Conservation (phyloP, 1,140 invertebrate genomes). For the Apis laboriosa region DNA sequence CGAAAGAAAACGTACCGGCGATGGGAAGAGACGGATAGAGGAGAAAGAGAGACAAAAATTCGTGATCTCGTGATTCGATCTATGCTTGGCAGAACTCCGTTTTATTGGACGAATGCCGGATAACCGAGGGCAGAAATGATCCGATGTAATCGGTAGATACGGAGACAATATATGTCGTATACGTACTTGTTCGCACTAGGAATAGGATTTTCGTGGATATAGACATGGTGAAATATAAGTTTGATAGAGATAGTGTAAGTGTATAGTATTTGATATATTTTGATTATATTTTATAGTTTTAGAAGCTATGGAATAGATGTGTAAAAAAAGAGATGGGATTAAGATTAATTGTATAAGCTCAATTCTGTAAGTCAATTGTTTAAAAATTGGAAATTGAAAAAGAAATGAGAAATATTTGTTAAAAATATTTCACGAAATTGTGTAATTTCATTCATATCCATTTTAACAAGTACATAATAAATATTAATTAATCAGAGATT, state of each 20-base stretch:
- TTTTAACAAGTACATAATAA: too few species aligned
- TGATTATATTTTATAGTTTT: too few species aligned
- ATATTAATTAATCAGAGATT: too few species aligned
- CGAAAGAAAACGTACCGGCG: neutral
- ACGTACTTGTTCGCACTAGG: neutral
- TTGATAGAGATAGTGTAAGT: neutral
- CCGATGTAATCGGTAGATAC: neutral
- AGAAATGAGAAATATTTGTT: too few species aligned
- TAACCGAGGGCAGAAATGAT: neutral
- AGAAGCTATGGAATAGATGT: too few species aligned
- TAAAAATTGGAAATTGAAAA: too few species aligned
- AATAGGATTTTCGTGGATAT: neutral
- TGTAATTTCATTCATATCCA: too few species aligned
- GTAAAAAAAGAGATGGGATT: too few species aligned
- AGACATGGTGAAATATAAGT: neutral
- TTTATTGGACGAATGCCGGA: neutral
- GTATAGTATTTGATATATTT: too few species aligned
- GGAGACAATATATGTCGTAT: neutral
- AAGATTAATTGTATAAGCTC: too few species aligned
- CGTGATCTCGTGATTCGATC: conserved; percentile 22
- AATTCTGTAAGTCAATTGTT: too few species aligned
- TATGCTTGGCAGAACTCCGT: conserved; percentile 19
- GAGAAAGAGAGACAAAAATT: neutral
- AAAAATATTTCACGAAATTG: too few species aligned
- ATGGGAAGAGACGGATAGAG: neutral